Conservation (phyloP, 2,888 invertebrate genomes). For the Cosmopolites sordidus region DNA sequence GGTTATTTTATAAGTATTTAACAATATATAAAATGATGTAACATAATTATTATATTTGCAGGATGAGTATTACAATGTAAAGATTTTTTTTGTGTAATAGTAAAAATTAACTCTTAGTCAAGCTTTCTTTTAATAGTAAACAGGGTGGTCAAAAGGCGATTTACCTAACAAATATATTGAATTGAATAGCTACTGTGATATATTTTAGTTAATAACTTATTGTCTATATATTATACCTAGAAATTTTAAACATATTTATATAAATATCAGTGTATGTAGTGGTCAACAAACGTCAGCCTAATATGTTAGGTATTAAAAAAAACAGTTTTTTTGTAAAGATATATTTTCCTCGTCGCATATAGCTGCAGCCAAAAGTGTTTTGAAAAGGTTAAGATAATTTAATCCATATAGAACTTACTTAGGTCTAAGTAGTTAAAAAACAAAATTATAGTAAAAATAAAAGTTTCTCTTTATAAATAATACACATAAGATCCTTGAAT, state of each 20-base stretch:
- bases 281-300: no score
- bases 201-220: constrained; percentile 12
- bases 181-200: constrained; percentile 13
- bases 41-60: background rate
- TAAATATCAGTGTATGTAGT: constrained; percentile 9
- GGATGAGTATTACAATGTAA: background rate
- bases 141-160: constrained; percentile 1
- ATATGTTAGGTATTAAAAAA: no score
- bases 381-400: no score
- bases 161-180: constrained; percentile 4
- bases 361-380: no score
- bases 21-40: background rate
- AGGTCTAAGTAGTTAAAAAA: no score
- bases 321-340: no score
- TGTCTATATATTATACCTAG: constrained; percentile 6
- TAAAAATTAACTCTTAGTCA: background rate
- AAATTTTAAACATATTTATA: constrained; percentile 6
- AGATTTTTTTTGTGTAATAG: background rate
- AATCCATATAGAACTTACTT: no score
- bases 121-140: constrained; percentile 1
- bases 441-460: no score
- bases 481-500: no score
- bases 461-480: no score
- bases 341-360: no score
- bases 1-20: background rate